Percentiles rank a stretch among this genome's conserved stretches.
phyloP scores from a whole-genome alignment of 2,113 vertebrate genomes.

The Mormyrus iriodes region DNA sequence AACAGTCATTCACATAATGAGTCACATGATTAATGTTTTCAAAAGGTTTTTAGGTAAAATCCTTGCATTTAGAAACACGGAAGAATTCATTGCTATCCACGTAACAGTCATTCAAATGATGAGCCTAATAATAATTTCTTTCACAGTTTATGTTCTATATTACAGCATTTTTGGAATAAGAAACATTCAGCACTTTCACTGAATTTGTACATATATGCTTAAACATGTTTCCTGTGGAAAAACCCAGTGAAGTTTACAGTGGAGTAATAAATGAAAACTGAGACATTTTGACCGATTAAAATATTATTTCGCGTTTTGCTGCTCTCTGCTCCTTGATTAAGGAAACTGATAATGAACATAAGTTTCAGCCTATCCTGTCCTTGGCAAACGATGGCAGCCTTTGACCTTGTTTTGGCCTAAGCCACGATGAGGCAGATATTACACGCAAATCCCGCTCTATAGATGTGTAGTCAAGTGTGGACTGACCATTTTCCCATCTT shows the following conservation, averaged over 20 bases:
- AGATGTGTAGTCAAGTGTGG: conserved; percentile 53
- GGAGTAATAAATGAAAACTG: background rate
- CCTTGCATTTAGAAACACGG: background rate
- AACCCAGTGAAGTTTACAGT: background rate
- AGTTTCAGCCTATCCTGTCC: conserved; percentile 37
- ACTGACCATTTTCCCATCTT: conserved; percentile 59
- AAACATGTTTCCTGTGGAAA: background rate
- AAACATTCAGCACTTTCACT: background rate
- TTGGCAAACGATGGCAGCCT: conserved; percentile 58
- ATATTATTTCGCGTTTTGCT: background rate
- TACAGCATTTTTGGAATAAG: background rate
- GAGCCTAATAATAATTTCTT: background rate
- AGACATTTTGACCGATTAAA: background rate
- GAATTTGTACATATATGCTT: background rate
- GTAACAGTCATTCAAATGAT: background rate
- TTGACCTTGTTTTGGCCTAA: conserved; percentile 62
- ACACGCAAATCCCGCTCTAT: conserved; percentile 56
- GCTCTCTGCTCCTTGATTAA: background rate
- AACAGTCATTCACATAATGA: background rate
- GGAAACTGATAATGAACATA: conserved; percentile 47
- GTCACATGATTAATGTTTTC: background rate
- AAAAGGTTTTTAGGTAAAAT: background rate
- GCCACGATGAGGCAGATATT: conserved; percentile 52
- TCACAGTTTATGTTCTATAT: background rate
- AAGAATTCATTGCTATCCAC: background rate